Evolutionary conservation across 2,888 invertebrate species (phyloP), one percentile per base, ranked within the genome.

Genomic region (Eilema depressum): DNA sequence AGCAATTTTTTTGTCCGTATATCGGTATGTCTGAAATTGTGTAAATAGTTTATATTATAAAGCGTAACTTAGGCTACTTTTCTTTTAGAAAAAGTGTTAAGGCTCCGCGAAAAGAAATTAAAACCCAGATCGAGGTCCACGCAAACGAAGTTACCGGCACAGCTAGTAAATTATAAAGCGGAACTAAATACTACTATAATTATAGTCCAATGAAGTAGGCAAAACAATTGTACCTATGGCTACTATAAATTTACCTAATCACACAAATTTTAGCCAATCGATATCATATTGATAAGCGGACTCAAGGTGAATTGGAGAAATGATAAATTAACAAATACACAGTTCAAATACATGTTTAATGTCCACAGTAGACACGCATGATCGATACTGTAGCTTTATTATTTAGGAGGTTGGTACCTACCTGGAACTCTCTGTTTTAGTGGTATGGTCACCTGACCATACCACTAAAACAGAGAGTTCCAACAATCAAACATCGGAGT

Each of bases 201-300:
- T 20, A 5, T 20, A 41, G 2, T 20, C 17, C 20, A 47, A 47
- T 20, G 20, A 37, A 37, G 37, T 47, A 20, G 47, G 47, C 47
- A 47, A 20, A 53, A 47, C 20, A 20, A 47, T 47, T 47, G 47
- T 47, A n/a, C n/a, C n/a, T n/a, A 47, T n/a, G n/a, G 53, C 1
- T 20, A 3, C 17, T 53, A 53, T n/a, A 5, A 53, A 8, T 47
- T 47, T 47, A n/a, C n/a, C n/a, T n/a, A 20, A 47, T 41, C 41
- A 41, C 20, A 47, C 47, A 5, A 4, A 20, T 53, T 53, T 53
- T 53, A 53, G 53, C 53, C 53, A 53, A 25, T 23, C 63, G 25
- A 41, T 63, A 41, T 53, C 53, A 10, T 53, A 53, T 53, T 53
- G 63, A 63, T 63, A 63, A 63, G 63, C 14, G 25, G 41, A 25